Evolutionary conservation across 2,797 vertebrate species (phyloP), one percentile per base, ranked within the genome.

Genomic region (Esox masquinongy): DNA sequence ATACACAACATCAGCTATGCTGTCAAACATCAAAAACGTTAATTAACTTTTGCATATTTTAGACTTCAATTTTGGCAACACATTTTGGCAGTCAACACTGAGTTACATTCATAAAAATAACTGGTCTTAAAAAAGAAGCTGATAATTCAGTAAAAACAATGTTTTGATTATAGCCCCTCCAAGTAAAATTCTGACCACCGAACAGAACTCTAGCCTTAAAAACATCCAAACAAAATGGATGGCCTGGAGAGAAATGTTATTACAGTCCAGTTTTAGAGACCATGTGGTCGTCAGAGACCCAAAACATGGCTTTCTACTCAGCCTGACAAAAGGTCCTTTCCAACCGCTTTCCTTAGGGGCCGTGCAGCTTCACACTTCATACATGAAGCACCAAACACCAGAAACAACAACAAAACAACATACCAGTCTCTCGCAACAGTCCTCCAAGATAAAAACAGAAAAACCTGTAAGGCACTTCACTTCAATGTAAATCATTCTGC

Each of bases 391-490:
- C 82, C 78, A 83, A 81, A 85, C 76, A 85, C 72, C 75, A 73
- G 66, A 70, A 83, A 72, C 79, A 80, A 73, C 50, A 63, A 85
- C 76, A 68, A 80, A 71, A 68, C 67, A 63, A 78, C 69, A 74
- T 74, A 71, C 79, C 72, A 75, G 64, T 74, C 70, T 77, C 72
- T 75, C 68, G 66, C 26, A 47, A 47, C 43, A 74, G 71, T 88
- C 73, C 80, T 82, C 34, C 59, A 39, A 79, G 76, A 64, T 24
- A 34, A 14, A 61, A 61, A 24, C 81, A 83, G n/a, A 85, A 70
- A 86, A 85, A 85, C n/a, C 82, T 39, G 75, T 88, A 91, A 92
- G 92, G 92, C 92, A 93, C 92, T 92, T 90, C 85, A 85, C 87
- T 85, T 80, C 81, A 87, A 84, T 86, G 78, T 72, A 77, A 77